A percentile compares a stretch with the other conserved stretches of the same genome.
These are phyloP conservation scores for Coptotermes formosanus DNA, from an alignment of 1,140 invertebrate species.

Conservation along the genomic window DNA sequence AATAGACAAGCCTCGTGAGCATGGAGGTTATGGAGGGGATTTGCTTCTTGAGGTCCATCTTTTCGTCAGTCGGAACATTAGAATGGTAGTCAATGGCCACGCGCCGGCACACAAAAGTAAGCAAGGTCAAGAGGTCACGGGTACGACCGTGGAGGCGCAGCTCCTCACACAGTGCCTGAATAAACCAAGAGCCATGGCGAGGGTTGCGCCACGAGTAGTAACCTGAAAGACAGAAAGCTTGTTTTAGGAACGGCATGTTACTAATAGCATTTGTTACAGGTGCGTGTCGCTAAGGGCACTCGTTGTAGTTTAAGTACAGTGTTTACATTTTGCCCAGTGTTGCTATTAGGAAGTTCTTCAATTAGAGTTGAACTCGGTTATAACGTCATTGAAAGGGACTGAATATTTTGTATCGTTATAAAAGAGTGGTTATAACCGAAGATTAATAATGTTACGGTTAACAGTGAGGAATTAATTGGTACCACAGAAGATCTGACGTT, in stretches of 20 bases:
- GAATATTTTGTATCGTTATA: too few species aligned
- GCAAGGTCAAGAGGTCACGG: constrained; percentile 80
- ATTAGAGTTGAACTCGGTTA: too few species aligned
- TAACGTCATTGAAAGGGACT: too few species aligned
- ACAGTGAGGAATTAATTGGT: too few species aligned
- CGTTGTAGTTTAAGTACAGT: too few species aligned
- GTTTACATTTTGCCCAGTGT: too few species aligned
- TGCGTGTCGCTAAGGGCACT: too few species aligned
- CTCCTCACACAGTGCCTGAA: constrained; percentile 85
- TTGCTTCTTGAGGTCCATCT: constrained; percentile 92
- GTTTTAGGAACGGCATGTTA: too few species aligned
- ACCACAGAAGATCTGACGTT: too few species aligned
- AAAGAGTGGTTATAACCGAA: too few species aligned
- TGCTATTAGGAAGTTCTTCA: too few species aligned
- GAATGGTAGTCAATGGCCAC: constrained; percentile 90
- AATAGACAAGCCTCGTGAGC: constrained; percentile 79
- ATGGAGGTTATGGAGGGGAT: constrained; percentile 92
- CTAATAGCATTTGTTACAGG: not conserved
- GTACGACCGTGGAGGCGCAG: constrained; percentile 67
- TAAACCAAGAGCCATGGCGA: constrained; percentile 88
- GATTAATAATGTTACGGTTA: too few species aligned
- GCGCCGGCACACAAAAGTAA: constrained; percentile 84
- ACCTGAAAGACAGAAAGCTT: not conserved
- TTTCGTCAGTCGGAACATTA: constrained; percentile 73
- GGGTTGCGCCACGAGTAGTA: constrained; percentile 83